Evolutionary conservation across 2,113 vertebrate genomes (phyloP), one percentile per base, ranked within the genome.

Genomic region (Porphyrio hochstetteri): DNA sequence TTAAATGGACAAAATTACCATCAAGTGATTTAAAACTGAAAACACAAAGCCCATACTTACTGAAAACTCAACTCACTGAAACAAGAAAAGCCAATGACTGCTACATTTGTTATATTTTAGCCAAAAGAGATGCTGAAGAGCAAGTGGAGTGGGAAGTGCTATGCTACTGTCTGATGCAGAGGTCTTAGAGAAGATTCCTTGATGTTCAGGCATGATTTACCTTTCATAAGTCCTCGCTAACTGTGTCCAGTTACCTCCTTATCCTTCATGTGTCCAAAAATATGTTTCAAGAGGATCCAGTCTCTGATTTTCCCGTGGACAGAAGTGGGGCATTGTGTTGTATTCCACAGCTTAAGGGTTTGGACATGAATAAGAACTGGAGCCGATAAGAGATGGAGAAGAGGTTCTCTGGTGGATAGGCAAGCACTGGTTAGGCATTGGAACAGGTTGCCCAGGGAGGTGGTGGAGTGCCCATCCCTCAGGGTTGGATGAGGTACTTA

Each of bases 301-400:
- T 40, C 13, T 35, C 33, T 52, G 59, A 74, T 82, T 88, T 85
- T 88, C 35, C 18, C 6, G 13, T 16, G 31, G 24, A 27, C 35
- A 68, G n/a, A 84, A 85, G 28, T 13, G 29, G 38, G 29, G 5
- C 17, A 21, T 33, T 61, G 21, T 0, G 0, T 35, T 85, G 25
- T 16, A 35, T 84, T 91, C 31, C 13, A 10, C 23, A 21, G 0
- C 38, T 69, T 31, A 29, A 44, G 33, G 25, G 4, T 60, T 61
- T 52, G 56, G 46, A 74, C 23, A 8, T 0, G 3, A 57, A 11
- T 63, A 72, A 57, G 59, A 74, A 5, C 56, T 4, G 7, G 38
- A 65, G 31, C 24, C n/a, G 74, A 4, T 13, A 7, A 82, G 50
- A 70, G 23, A 27, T 4, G 1, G 38, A 42, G 56, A 69, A 76